Evolutionary conservation across 2,113 vertebrate genomes (phyloP), one percentile per base, ranked within the genome.

Genomic region (Silurus meridionalis): DNA sequence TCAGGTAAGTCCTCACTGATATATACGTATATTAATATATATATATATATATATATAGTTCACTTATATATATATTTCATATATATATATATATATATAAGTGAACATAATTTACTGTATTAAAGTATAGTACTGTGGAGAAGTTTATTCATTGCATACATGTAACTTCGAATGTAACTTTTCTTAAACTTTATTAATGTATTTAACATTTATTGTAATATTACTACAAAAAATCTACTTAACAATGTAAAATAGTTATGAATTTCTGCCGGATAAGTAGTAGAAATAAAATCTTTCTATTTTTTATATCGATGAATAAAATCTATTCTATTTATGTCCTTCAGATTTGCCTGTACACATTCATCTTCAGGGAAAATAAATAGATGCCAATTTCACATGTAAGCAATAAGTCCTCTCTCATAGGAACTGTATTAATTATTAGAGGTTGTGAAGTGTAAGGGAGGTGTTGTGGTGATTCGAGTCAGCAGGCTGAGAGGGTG

Each of bases 391-490:
- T 82, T 85, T 28, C 55, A 82, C 81, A n/a, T 86, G 78, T 2
- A 50, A 74, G 57, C 83, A 75, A 87, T 87, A 87, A n/a, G 11
- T 50, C 21, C 57, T 67, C 14, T 83, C 83, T 58, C 80, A 64
- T 25, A 85, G 72, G 88, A 64, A 80, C 67, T 80, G 55, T 80
- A 83, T 85, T 78, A 66, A 87, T 85, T 87, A 87, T 60, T 80
- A 23, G 19, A 80, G 64, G 83, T 69, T 85, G 64, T 87, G 87
- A 83, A 87, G 80, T 72, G 79, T 72, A 66, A 80, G 15, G 48
- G 55, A 61, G 57, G 53, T 77, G 58, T 71, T 71, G 25, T 46
- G 53, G n/a, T 72, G 52, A 28, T 57, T 14, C 11, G 55, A 52
- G 64, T 67, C 7, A n/a, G 71, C 48, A 15, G 37, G 60, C 13